Percentiles rank a stretch among this genome's conserved stretches.
Conservation (phyloP, 1,140 invertebrate genomes). For the Planococcus citri region DNA sequence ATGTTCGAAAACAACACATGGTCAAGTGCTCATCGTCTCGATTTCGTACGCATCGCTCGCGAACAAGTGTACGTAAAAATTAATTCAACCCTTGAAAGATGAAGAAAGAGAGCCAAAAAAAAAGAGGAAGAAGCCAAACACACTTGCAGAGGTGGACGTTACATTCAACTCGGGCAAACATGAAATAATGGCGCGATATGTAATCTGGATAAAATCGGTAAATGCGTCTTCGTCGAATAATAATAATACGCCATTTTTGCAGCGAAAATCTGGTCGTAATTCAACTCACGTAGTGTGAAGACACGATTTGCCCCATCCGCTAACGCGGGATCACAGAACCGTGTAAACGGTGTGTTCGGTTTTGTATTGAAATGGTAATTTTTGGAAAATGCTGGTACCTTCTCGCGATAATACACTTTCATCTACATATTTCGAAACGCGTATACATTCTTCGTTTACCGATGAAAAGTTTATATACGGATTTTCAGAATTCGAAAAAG, state of each 20-base stretch:
- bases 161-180: too few relatives aligned
- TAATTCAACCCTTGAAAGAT: too few relatives aligned
- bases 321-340: constrained; percentile 16
- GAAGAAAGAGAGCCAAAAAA: too few relatives aligned
- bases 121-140: too few relatives aligned
- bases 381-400: constrained; percentile 10
- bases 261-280: constrained; percentile 14
- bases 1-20: too few relatives aligned
- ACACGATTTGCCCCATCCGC: not conserved
- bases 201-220: not conserved
- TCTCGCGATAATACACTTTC: constrained; percentile 18
- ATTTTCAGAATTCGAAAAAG: not conserved
- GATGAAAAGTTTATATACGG: constrained; percentile 2
- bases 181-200: not conserved
- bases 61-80: too few relatives aligned
- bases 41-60: too few relatives aligned
- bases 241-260: constrained; percentile 8
- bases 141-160: too few relatives aligned
- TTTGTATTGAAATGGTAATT: constrained; percentile 20
- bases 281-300: constrained; percentile 8
- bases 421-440: constrained; percentile 11
- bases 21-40: too few relatives aligned
- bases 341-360: constrained; percentile 18
- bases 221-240: not conserved
- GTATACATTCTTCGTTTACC: not conserved